Conservation (phyloP, 1,140 invertebrate species). For the Platyscapa corneri region DNA sequence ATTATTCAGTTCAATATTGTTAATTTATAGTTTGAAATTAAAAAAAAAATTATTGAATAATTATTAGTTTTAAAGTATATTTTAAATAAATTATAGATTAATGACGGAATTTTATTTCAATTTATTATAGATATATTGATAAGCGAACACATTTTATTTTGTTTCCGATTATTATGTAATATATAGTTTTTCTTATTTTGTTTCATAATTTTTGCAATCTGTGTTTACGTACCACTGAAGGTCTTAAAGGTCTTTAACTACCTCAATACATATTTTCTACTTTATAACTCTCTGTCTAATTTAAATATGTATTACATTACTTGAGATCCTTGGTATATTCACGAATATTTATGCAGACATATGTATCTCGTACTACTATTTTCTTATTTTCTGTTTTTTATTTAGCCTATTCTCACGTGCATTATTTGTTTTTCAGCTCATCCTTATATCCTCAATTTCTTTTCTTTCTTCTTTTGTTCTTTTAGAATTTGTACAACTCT, state of each 20-base stretch:
- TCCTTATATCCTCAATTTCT: neutral
- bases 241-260: neutral
- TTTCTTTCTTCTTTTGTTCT: neutral
- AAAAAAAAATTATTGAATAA: too few species aligned
- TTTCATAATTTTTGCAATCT: neutral
- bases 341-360: neutral
- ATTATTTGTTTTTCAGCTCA: neutral
- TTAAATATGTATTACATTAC: conserved; percentile 36
- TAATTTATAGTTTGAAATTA: too few species aligned
- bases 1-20: too few species aligned
- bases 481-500: neutral
- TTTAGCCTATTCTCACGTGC: neutral
- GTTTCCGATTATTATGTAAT: too few species aligned
- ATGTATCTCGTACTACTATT: neutral
- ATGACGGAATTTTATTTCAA: too few species aligned
- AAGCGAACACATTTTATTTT: too few species aligned
- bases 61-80: too few species aligned
- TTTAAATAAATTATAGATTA: too few species aligned
- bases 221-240: neutral
- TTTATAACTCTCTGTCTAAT: neutral
- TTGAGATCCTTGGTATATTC: neutral
- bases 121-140: too few species aligned
- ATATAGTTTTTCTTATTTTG: too few species aligned
- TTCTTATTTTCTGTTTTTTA: neutral
- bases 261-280: neutral